Conservation (phyloP, 2,113 vertebrate species). For the Zapornia atra region DNA sequence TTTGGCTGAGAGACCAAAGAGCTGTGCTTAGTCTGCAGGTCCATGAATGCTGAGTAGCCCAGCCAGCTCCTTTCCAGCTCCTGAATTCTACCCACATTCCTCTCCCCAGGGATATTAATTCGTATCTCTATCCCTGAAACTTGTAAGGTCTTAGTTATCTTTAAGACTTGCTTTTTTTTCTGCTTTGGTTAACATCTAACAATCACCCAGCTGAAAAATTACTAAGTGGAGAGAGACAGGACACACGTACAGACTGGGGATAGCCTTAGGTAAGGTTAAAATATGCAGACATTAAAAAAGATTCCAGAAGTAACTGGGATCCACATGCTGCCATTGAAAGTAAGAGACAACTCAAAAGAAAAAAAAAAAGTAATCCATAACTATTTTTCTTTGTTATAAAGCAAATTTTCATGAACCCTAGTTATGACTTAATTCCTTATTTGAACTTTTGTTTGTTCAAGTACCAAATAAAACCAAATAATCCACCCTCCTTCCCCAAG, state of each 20-base stretch:
- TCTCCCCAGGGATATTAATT: neutral
- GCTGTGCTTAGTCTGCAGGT: neutral
- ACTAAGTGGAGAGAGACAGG: neutral
- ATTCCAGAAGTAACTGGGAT: neutral
- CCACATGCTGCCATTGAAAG: neutral
- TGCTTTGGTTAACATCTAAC: neutral
- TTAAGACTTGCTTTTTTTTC: neutral
- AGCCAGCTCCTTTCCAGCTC: neutral
- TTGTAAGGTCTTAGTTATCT: neutral
- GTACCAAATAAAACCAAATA: neutral
- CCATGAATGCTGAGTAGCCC: neutral
- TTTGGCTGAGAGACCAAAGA: neutral
- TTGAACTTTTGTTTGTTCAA: neutral
- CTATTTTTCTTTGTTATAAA: neutral
- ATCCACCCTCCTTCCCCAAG: neutral
- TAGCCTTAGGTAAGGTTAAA: neutral
- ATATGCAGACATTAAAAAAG: neutral
- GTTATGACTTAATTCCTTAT: neutral
- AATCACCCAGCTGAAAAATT: neutral
- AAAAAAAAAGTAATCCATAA: too few relatives aligned
- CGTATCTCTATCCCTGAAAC: neutral
- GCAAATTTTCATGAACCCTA: neutral
- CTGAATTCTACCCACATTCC: neutral
- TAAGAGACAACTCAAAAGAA: neutral
- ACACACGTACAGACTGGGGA: neutral